Evolutionary conservation across 2,888 invertebrate genomes (phyloP).

Genomic region (Xylophagus ater): DNA sequence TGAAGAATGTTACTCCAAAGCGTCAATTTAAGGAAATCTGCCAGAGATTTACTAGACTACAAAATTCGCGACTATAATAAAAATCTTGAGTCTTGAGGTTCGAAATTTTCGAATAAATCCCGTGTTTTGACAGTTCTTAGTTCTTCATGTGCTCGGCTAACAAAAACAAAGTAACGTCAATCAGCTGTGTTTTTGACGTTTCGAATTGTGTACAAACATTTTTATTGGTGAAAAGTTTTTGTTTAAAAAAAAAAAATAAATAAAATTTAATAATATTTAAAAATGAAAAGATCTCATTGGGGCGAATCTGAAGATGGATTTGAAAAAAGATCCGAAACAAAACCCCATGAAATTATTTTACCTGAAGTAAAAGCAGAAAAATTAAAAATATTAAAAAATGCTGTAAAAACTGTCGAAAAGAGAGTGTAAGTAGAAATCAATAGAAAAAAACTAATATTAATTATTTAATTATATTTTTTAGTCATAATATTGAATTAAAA

Average conservation of each 20-base stretch:
- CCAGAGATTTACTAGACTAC: too few relatives aligned
- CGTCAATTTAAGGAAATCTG: too few relatives aligned
- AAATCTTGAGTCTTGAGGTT: too few relatives aligned
- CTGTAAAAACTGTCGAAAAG: not conserved
- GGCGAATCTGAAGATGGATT: constrained; percentile 20
- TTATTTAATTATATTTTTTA: constrained; percentile 11
- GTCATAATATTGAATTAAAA: constrained; percentile 27
- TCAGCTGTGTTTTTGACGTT: not conserved
- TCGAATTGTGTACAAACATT: not conserved
- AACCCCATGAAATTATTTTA: constrained; percentile 10
- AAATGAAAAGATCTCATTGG: constrained; percentile 22
- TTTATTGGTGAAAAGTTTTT: not conserved
- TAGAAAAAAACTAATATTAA: not conserved
- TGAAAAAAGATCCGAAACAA: constrained; percentile 15
- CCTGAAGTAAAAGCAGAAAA: constrained; percentile 9
- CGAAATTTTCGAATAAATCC: not conserved
- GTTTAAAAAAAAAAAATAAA: not conserved
- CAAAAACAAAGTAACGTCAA: not conserved
- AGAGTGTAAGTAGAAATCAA: constrained; percentile 6
- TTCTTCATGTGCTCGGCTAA: not conserved
- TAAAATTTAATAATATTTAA: not conserved
- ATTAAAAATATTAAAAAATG: constrained; percentile 3
- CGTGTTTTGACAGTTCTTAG: not conserved
- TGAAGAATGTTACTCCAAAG: too few relatives aligned
- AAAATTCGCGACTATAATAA: too few relatives aligned